Evolutionary conservation across 2,888 invertebrate species (phyloP).

Genomic region (Oscheius myriophilus): DNA sequence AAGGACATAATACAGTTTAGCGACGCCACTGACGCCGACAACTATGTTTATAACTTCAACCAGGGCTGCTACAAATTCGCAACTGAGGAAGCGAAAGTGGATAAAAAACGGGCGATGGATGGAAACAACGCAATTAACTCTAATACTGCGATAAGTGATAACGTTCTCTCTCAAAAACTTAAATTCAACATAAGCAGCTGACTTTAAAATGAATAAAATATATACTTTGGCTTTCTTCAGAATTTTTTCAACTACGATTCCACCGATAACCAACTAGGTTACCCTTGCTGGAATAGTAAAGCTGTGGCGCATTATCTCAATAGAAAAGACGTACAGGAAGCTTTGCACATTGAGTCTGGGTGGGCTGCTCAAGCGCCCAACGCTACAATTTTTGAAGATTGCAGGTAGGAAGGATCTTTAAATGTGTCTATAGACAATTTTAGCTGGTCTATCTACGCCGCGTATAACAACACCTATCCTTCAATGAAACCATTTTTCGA

Average conservation of each 20-base stretch:
- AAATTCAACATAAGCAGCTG: too few species aligned
- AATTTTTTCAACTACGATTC: slow-evolving; percentile 53
- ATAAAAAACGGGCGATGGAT: slow-evolving; percentile 10
- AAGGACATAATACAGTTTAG: too few species aligned
- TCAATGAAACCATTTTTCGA: slow-evolving; percentile 44
- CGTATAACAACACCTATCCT: slow-evolving; percentile 41
- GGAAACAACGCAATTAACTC: not conserved
- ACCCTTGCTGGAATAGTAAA: slow-evolving; percentile 67
- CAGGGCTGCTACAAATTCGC: slow-evolving; percentile 60
- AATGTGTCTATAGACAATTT: too few species aligned
- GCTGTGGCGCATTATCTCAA: slow-evolving; percentile 62
- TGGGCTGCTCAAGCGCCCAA: not conserved
- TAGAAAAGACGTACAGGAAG: slow-evolving; percentile 27
- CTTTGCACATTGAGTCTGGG: slow-evolving; percentile 1
- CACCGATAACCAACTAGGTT: slow-evolving; percentile 61
- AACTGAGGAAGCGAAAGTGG: not conserved
- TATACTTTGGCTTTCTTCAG: too few species aligned
- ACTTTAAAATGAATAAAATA: too few species aligned
- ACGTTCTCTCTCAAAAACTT: too few species aligned
- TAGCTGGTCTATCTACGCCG: too few species aligned
- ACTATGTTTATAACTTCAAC: slow-evolving; percentile 64
- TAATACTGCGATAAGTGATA: slow-evolving; percentile 18
- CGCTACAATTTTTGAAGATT: too few species aligned
- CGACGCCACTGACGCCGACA: too few species aligned
- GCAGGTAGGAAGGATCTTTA: too few species aligned